Evolutionary conservation across 2,113 vertebrate species (phyloP), one percentile per base, ranked within the genome.

Genomic region (Otolemur garnettii): DNA sequence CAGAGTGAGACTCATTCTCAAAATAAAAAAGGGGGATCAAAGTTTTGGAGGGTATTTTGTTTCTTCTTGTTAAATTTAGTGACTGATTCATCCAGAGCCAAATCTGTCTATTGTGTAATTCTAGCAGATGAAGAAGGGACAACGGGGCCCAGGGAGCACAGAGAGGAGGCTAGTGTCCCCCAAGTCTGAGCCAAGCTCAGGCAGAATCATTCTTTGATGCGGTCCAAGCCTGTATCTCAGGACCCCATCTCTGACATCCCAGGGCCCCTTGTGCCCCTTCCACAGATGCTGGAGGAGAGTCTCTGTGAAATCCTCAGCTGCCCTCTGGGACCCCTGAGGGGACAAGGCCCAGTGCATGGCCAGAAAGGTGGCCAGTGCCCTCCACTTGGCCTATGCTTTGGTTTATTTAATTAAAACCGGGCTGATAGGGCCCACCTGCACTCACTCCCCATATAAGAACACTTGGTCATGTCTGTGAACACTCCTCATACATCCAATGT

Each of bases 401-500:
- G 64, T 35, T 2, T 10, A 0, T 19, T 45, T 38, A 19, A 7
- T 38, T 28, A 28, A 35, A 18, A 28, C 2, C 5, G 38, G 35
- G 71, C 4, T 1, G 45, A 13, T 4, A 11, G 42, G 5, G 28
- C 13, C 2, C 2, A 11, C 57, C 57, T 4, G 55, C 19, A 45
- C 26, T 12, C n/a, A 18, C 83, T 4, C n/a, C 30, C 2, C 2
- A 2, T 0, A 0, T 4, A 7, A 59, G 60, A 42, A 24, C 7
- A 1, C 18, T 10, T 64, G 15, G 9, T 45, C 19, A 6, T 0
- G 3, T 11, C 62, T 11, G 11, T 11, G 11, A 12, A 21, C 14
- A 12, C 2, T 1, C 42, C 24, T 45, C 33, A 14, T 11, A 3
- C 10, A 22, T 8, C 64, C n/a, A 15, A 22, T 1, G 2, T 22